A percentile compares a stretch with the other conserved stretches of the same genome.
These are phyloP conservation scores for Hyalella azteca DNA, from an alignment of 2,888 invertebrate genomes.

Conservation along the genomic window DNA sequence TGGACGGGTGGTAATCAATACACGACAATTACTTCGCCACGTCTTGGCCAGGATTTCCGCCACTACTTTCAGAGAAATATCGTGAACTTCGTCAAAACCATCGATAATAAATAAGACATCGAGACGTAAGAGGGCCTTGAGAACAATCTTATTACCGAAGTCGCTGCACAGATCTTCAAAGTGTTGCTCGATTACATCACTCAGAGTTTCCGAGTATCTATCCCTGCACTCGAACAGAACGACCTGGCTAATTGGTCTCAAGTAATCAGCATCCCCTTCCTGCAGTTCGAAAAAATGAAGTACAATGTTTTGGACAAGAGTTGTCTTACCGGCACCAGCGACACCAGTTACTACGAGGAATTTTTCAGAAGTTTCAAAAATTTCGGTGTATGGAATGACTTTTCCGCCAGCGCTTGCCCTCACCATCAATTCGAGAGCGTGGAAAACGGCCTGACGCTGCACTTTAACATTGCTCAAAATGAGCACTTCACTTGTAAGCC, in stretches of 20 bases:
- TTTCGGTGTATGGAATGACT: neutral
- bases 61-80: neutral
- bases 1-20: neutral
- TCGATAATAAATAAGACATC: neutral
- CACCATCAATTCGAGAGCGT: neutral
- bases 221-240: neutral
- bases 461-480: neutral
- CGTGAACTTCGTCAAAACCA: neutral
- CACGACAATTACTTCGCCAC: neutral
- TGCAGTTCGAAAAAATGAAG: neutral
- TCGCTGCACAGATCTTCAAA: neutral
- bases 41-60: neutral
- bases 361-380: neutral
- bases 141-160: neutral
- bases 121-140: neutral
- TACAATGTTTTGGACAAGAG: neutral
- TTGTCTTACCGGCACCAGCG: neutral
- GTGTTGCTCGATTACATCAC: neutral
- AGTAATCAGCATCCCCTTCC: neutral
- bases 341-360: neutral
- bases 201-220: neutral
- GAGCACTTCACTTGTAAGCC: neutral
- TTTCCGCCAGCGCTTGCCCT: neutral
- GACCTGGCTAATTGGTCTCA: neutral
- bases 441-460: neutral